These are phyloP conservation scores for Ennomos quercinarius DNA, from an alignment of 2,888 invertebrate species.

Conservation along the genomic window DNA sequence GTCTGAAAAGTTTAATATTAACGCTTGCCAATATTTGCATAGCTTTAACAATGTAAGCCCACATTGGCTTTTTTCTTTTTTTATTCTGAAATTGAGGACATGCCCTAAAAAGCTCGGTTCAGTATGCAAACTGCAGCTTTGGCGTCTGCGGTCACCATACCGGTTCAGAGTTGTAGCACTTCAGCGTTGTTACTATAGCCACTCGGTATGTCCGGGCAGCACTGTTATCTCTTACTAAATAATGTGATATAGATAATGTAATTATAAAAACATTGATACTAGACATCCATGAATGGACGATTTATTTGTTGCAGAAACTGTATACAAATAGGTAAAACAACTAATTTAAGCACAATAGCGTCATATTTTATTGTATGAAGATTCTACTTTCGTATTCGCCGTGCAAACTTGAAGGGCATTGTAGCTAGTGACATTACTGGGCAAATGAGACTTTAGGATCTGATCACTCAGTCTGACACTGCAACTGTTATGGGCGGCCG, in stretches of 20 bases:
- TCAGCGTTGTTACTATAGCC: constrained; percentile 9
- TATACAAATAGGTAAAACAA: too few species aligned
- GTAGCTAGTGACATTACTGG: too few species aligned
- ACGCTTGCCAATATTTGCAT: too few species aligned
- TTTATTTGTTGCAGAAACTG: too few species aligned
- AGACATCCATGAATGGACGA: too few species aligned
- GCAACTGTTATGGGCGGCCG: too few species aligned
- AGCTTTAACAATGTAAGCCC: too few species aligned
- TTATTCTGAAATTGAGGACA: constrained; percentile 20
- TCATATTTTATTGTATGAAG: not conserved
- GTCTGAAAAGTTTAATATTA: too few species aligned
- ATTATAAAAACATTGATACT: constrained; percentile 10
- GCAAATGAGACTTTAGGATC: too few species aligned
- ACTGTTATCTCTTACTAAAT: constrained; percentile 6
- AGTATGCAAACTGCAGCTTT: constrained; percentile 35
- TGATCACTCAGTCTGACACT: too few species aligned
- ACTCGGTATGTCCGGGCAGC: not conserved
- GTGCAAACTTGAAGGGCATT: not conserved
- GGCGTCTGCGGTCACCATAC: constrained; percentile 45
- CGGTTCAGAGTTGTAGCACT: constrained; percentile 48
- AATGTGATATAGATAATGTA: constrained; percentile 14
- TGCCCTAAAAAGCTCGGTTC: constrained; percentile 21
- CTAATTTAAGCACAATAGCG: too few species aligned
- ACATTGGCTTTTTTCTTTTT: not conserved
- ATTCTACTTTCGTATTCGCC: not conserved